Base-by-base conservation (phyloP, 1,140 invertebrate species). In the Ips nitidus region DNA sequence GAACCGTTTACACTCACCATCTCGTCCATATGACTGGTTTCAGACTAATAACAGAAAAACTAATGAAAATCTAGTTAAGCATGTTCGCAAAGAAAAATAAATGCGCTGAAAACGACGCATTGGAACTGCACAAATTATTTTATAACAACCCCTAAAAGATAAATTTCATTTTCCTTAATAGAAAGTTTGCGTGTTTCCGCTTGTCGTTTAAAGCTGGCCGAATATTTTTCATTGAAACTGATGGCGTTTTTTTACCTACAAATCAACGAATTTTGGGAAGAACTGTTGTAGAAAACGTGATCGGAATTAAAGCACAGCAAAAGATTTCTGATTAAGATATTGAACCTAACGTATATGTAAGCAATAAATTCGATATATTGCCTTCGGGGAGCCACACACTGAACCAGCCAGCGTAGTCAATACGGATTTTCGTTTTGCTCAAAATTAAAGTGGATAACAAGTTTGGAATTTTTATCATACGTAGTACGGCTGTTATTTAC, bases 261-360 rank as follows among this genome's bases (percentile, higher is more conserved):
- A 50, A 50, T 50, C 22, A 50, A 50, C 1, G 6, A 22, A 50
- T 6, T 50, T 8, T 22, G 45, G 45, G 45, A 50, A 22, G 22
- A 22, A 50, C 22, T 50, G 6, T 50, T 50, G 45, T 50, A 8
- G 22, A 22, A 22, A 50, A 50, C 45, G 45, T 50, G 45, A 6
- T 22, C 45, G 45, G 45, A 50, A 50, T 50, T 50, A 50, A 50
- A 50, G 45, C 7, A 50, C 22, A 1, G 22, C 22, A 50, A 6
- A 22, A 50, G 45, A 50, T 50, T 50, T 50, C 45, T 50, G 45
- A 50, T 50, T 50, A 50, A 50, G 45, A 50, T 50, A 50, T 50
- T 50, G 45, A 22, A 6, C 22, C 6, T 50, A 50, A 50, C 45
- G 22, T 50, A 50, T 50, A 22, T 50, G 7, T 22, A 22, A 22